Conservation (phyloP, 2,113 vertebrate genomes). For the Lates calcarifer region DNA sequence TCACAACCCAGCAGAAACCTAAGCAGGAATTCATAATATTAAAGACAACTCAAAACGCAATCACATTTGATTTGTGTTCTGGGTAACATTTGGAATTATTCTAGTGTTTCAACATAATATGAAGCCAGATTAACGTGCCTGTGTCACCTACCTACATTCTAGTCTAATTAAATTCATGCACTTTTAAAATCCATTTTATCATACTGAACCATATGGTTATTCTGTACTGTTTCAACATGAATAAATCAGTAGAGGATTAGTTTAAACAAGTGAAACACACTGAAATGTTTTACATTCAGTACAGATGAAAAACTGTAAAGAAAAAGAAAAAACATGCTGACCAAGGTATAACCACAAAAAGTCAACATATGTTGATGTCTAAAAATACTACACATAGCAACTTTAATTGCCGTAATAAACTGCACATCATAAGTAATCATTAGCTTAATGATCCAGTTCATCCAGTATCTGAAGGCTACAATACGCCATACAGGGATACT, state of each 20-base stretch:
- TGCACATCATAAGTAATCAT: constrained; percentile 36
- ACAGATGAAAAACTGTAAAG: background rate
- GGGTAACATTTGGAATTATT: background rate
- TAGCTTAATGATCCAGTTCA: constrained; percentile 53
- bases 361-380: constrained; percentile 23
- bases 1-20: too few species aligned
- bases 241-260: background rate
- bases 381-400: constrained; percentile 4
- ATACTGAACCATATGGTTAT: too few species aligned
- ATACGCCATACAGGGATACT: background rate
- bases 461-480: constrained; percentile 28
- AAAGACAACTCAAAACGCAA: background rate
- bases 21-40: background rate
- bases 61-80: background rate
- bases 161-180: background rate
- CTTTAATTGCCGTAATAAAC: constrained; percentile 41
- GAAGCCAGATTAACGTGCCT: too few species aligned
- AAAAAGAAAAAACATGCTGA: background rate
- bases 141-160: background rate
- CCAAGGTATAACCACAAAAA: background rate
- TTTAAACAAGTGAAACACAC: background rate
- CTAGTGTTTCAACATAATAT: background rate
- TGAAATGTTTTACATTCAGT: background rate
- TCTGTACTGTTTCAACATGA: background rate
- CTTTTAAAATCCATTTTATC: too few species aligned